Evolutionary conservation across 2,797 vertebrate genomes (phyloP).

Genomic region (Valencia hispanica): DNA sequence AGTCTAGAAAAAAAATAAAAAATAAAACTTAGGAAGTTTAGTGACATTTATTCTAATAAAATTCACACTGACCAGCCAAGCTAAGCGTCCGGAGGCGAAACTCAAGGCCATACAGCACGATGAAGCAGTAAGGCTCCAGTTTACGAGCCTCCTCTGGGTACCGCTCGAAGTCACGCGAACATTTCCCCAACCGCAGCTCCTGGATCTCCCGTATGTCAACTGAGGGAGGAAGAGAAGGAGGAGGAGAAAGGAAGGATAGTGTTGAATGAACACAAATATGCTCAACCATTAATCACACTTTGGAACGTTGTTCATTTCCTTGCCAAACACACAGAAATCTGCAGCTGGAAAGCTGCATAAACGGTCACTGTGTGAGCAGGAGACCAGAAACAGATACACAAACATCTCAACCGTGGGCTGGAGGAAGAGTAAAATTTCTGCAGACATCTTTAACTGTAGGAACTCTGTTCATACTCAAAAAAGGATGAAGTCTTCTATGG

Average conservation of each 20-base stretch:
- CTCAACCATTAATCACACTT: conserved; percentile 67
- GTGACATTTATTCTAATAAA: background rate
- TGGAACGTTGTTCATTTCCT: conserved; percentile 48
- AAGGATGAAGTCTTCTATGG: background rate
- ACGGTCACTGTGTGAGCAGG: conserved; percentile 20
- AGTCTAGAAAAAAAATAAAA: background rate
- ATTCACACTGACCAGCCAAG: conserved; percentile 79
- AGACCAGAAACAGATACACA: conserved; percentile 33
- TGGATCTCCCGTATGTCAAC: conserved; percentile 90
- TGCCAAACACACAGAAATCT: conserved; percentile 53
- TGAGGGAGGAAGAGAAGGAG: conserved; percentile 52
- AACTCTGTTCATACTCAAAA: background rate
- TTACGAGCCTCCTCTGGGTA: conserved; percentile 89
- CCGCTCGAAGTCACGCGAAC: conserved; percentile 88
- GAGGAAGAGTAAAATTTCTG: conserved; percentile 32
- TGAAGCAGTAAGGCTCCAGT: conserved; percentile 87
- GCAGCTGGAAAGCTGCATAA: conserved; percentile 40
- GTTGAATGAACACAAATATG: conserved; percentile 69
- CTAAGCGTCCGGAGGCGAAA: conserved; percentile 88
- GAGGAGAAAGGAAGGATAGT: conserved; percentile 53
- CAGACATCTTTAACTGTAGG: conserved; percentile 3
- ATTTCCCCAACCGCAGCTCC: conserved; percentile 88
- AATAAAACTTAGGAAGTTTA: background rate
- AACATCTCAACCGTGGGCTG: conserved; percentile 48
- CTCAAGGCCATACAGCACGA: conserved; percentile 86